Percentiles rank a stretch among this genome's conserved stretches.
Evolutionary conservation across 2,888 invertebrate species (phyloP).

Genomic region (Cephus pulcher): DNA sequence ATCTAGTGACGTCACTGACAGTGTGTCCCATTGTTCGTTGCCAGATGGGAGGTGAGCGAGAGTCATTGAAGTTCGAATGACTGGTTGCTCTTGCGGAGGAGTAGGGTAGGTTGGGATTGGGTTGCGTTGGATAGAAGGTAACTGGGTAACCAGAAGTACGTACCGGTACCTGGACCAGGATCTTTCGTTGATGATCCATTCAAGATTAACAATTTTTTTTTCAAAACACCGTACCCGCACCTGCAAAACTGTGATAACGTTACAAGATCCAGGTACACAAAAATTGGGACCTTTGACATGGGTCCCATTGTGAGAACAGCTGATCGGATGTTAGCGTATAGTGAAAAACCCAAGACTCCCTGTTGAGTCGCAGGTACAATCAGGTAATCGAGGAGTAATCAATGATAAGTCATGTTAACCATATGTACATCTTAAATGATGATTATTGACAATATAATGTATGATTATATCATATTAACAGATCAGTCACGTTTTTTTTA

Average conservation of each 20-base stretch:
- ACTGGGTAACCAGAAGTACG: background rate
- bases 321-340: too few relatives aligned
- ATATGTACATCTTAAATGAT: too few relatives aligned
- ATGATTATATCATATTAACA: too few relatives aligned
- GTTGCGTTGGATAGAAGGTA: background rate
- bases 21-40: conserved; percentile 28
- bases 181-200: background rate
- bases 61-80: conserved; percentile 40
- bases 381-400: too few relatives aligned
- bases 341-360: too few relatives aligned
- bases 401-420: too few relatives aligned
- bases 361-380: too few relatives aligned
- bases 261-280: background rate
- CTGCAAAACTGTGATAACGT: background rate
- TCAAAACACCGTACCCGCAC: background rate
- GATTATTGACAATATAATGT: too few relatives aligned
- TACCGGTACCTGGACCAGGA: background rate
- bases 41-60: conserved; percentile 29
- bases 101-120: conserved; percentile 37
- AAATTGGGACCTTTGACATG: background rate
- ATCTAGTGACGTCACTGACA: conserved; percentile 48
- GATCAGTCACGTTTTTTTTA: too few relatives aligned
- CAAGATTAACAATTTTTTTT: background rate
- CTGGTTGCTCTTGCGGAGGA: conserved; percentile 38
- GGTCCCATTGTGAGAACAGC: background rate